phyloP scores from a whole-genome alignment of 2,888 invertebrate genomes.

The Rhyacophila evoluta region DNA sequence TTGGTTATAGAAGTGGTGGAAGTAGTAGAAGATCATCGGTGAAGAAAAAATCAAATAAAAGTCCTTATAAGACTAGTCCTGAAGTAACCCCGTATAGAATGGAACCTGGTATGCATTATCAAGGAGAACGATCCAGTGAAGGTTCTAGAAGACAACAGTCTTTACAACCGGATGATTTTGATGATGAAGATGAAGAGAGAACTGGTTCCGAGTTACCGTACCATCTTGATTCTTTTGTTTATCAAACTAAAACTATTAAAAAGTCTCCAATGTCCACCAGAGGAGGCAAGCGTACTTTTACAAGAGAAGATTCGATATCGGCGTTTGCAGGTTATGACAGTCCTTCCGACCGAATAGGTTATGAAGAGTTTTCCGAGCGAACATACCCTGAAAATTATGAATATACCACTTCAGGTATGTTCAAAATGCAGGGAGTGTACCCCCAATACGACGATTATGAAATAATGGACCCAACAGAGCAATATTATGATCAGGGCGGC shows the following conservation, averaged over 20 bases:
- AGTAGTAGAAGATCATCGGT: slow-evolving; percentile 66
- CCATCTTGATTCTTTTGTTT: slow-evolving; percentile 60
- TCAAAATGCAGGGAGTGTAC: slow-evolving; percentile 67
- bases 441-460: slow-evolving; percentile 64
- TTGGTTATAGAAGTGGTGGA: slow-evolving; percentile 66
- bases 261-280: slow-evolving; percentile 66
- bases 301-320: slow-evolving; percentile 64
- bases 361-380: slow-evolving; percentile 66
- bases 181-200: slow-evolving; percentile 58
- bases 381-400: slow-evolving; percentile 66
- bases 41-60: slow-evolving; percentile 62
- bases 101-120: slow-evolving; percentile 45
- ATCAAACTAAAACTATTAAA: slow-evolving; percentile 68
- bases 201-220: slow-evolving; percentile 40
- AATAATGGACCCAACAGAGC: slow-evolving; percentile 55
- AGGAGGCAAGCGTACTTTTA: slow-evolving; percentile 64
- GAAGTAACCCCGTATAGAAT: slow-evolving; percentile 41
- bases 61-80: slow-evolving; percentile 40
- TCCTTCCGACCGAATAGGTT: slow-evolving; percentile 65
- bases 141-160: slow-evolving; percentile 60
- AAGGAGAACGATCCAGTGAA: slow-evolving; percentile 61
- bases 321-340: slow-evolving; percentile 67
- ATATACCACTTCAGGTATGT: slow-evolving; percentile 60
- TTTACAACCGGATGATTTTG: slow-evolving; percentile 64
- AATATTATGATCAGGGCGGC: slow-evolving; percentile 59